Evolutionary conservation across 2,797 vertebrate genomes (phyloP), one percentile per base, ranked within the genome.

Genomic region (Moxostoma hubbsi): DNA sequence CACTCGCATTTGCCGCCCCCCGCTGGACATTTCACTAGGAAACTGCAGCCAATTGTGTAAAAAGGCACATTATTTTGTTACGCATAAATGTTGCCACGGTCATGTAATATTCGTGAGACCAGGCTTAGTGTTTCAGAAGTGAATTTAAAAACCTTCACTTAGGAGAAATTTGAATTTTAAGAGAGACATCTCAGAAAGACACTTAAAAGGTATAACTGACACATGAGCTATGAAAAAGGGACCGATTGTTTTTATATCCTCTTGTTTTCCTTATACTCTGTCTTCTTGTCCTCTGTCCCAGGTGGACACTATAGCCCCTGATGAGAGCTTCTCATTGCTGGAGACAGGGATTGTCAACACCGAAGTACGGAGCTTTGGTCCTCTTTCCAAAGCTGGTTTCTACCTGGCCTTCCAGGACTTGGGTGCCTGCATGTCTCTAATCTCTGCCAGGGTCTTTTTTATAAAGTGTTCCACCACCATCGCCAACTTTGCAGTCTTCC

Each of bases 401-500:
- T 98, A 98, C 87, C 87, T 99, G 87, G 97, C 98, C 15, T 99
- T 98, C 91, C 98, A 99, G 91, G 98, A 99, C 86, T 90, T 98
- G 81, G 98, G 98, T 0, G 97, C 98, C 76, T 99, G 98, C 90
- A 96, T 99, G 96, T 99, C 97, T 0, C 95, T 99, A 86, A 98
- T 98, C 89, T 99, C 98, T 0, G 96, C 98, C 80, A 93, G 97
- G 13, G 95, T 96, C 83, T 98, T 98, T 94, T 99, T 97, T 87
- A 98, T 97, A 90, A 99, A 98, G 85, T 99, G 98, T 89, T 96
- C 96, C 58, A 96, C 96, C 83, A 97, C 96, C 69, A 98, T 97
- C 2, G 97, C 97, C 67, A 96, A 97, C 90, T 98, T 97, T 11
- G 98, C 97, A 0, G 64, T 96, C 84, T 99, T 99, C 87, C 97